These are phyloP conservation scores for Glaucidium brasilianum DNA, from an alignment of 2,113 vertebrate species.

Conservation along the genomic window DNA sequence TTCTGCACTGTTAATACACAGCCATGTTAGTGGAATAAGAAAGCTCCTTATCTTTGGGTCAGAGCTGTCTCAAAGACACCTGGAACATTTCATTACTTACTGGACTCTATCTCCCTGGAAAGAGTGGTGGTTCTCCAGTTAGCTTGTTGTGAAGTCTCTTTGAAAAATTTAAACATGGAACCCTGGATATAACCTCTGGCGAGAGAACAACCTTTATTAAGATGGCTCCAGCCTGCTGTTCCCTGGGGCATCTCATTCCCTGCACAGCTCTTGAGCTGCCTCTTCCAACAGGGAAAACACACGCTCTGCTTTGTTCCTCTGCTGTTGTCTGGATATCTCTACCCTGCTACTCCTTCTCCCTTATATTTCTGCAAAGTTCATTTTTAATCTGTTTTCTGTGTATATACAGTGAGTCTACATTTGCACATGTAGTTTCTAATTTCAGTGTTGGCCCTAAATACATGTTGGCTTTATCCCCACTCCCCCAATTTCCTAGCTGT, in stretches of 20 bases:
- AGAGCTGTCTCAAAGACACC: background rate
- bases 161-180: rapidly evolving
- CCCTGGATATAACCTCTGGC: background rate
- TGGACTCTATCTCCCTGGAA: background rate
- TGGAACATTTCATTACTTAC: background rate
- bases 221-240: background rate
- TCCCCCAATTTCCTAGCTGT: background rate
- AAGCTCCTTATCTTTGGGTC: background rate
- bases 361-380: background rate
- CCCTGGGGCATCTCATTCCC: background rate
- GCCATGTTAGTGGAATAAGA: rapidly evolving
- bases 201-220: background rate
- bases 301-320: background rate
- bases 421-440: background rate
- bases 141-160: background rate
- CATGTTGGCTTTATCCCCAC: background rate
- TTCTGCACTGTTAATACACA: background rate
- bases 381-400: background rate
- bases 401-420: rapidly evolving
- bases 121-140: background rate
- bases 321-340: background rate
- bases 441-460: background rate
- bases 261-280: background rate
- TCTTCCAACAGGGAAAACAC: background rate
- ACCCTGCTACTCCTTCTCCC: background rate